Percentiles rank a stretch among this genome's conserved stretches.
Evolutionary conservation across 2,113 vertebrate species (phyloP).

Genomic region (Dasypus novemcinctus): DNA sequence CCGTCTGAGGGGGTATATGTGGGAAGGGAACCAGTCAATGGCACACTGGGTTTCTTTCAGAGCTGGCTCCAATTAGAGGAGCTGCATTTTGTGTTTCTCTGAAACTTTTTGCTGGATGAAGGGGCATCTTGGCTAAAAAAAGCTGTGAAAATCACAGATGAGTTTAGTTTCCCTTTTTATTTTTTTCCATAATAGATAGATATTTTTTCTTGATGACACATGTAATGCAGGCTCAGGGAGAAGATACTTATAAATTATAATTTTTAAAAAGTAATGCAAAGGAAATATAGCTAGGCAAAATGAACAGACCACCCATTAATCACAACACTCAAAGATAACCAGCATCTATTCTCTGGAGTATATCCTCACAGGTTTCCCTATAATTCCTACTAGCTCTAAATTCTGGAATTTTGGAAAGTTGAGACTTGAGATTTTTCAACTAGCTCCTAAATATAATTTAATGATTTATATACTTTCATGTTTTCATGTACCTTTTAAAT

Average conservation of each 20-base stretch:
- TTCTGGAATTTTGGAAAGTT: not conserved
- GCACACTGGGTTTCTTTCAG: not conserved
- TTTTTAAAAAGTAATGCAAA: not conserved
- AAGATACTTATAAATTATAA: constrained; percentile 12
- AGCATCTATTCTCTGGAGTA: not conserved
- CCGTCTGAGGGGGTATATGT: not conserved
- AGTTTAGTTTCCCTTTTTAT: not conserved
- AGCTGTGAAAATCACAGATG: not conserved
- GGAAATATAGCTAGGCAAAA: not conserved
- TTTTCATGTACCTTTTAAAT: not conserved
- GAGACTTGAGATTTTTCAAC: not conserved
- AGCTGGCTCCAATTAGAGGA: not conserved
- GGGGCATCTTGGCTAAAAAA: not conserved
- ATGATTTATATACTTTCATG: not conserved
- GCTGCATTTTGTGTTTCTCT: not conserved
- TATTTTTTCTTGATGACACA: not conserved
- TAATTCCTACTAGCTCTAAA: not conserved
- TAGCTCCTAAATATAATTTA: not conserved
- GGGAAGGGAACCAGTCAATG: too few relatives aligned
- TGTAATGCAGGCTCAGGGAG: not conserved
- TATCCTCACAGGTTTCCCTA: not conserved
- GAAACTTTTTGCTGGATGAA: constrained; percentile 2
- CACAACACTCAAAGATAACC: not conserved
- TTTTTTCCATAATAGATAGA: not conserved
- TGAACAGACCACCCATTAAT: not conserved